These are phyloP conservation scores for Typhlomys cinereus DNA, from an alignment of 2,113 vertebrate species.

Conservation along the genomic window DNA sequence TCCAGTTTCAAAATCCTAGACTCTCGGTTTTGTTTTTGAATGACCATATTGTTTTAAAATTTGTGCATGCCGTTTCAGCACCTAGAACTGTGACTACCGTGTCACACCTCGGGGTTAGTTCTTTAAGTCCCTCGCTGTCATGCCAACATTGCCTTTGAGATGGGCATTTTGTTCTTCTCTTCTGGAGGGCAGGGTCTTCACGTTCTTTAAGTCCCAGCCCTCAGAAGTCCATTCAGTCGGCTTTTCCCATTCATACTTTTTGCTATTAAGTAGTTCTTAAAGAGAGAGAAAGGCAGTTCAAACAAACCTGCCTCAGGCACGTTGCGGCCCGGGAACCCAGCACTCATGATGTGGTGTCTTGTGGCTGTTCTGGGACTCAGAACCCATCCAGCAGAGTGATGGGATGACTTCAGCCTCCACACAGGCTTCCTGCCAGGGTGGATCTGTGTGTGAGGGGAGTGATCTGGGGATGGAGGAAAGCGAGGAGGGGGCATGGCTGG, in stretches of 20 bases:
- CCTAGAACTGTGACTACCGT: neutral
- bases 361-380: neutral
- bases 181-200: neutral
- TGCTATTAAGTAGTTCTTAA: neutral
- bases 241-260: too few relatives aligned
- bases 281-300: neutral
- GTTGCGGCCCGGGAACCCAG: neutral
- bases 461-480: fast-evolving
- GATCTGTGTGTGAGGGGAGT: fast-evolving
- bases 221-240: neutral
- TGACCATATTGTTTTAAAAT: neutral
- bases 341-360: fast-evolving
- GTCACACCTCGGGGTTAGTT: too few relatives aligned
- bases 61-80: neutral
- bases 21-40: neutral
- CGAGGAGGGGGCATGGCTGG: neutral
- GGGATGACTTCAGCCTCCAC: neutral
- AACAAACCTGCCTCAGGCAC: too few relatives aligned
- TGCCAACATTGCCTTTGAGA: neutral
- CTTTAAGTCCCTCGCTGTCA: neutral
- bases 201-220: neutral
- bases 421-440: neutral
- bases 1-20: neutral
- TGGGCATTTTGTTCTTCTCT: fast-evolving
- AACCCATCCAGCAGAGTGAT: fast-evolving